Evolutionary conservation across 2,888 invertebrate genomes (phyloP).

Genomic region (Ectemnius continuus): DNA sequence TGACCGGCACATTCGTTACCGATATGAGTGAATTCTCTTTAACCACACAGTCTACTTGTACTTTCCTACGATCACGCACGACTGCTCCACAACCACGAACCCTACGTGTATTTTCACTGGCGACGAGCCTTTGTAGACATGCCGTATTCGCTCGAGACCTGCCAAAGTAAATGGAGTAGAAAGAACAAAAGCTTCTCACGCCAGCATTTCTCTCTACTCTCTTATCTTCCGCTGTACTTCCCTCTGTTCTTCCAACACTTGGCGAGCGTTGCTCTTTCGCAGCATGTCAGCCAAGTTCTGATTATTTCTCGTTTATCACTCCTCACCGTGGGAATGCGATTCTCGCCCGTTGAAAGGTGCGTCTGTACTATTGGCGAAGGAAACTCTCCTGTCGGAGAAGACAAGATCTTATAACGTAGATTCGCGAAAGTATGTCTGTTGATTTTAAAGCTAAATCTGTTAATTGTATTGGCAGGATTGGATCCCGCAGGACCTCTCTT

Average conservation of each 20-base stretch:
- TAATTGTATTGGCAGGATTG: conserved; percentile 80
- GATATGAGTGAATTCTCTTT: conserved; percentile 10
- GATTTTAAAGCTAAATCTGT: too few relatives aligned
- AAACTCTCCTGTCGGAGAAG: too few relatives aligned
- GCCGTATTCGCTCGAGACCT: not conserved
- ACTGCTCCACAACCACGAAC: not conserved
- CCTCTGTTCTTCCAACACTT: not conserved
- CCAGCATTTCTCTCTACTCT: not conserved
- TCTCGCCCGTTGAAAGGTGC: not conserved
- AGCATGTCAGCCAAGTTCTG: not conserved
- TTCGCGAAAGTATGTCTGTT: not conserved
- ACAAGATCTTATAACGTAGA: not conserved
- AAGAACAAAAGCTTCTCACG: conserved; percentile 3
- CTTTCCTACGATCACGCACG: conserved; percentile 8
- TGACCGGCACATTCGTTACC: not conserved
- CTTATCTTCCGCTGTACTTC: not conserved
- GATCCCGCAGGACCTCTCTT: conserved; percentile 96
- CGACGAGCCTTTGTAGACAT: not conserved
- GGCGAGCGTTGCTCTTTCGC: not conserved
- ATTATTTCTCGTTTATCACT: not conserved
- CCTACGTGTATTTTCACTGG: conserved; percentile 13
- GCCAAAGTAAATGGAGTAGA: conserved; percentile 16
- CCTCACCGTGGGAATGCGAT: not conserved
- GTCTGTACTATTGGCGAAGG: not conserved
- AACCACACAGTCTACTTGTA: not conserved